Base-by-base conservation (phyloP, 2,888 invertebrate species). In the Deroplatys truncata region DNA sequence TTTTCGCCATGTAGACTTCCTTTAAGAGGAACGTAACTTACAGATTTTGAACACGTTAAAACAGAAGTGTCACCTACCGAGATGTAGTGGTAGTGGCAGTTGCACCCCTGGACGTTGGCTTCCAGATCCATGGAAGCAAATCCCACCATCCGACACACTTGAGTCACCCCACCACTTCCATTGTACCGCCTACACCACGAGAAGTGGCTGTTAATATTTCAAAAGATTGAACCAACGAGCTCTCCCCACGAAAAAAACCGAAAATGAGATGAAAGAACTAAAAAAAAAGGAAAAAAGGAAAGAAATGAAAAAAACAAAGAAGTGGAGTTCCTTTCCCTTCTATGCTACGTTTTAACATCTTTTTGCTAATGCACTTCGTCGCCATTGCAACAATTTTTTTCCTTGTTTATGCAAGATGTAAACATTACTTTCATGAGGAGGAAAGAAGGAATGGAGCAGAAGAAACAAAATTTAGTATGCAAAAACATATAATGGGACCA, bases 181-280 rank as follows among this genome's bases (percentile, higher is more conserved):
- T 72, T 72, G 56, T 72, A 72, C 16, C 56, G 56, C 56, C 56
- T 72, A 5, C 56, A 72, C 56, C 56, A 20, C 31, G 86, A 82
- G 88, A 85, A 88, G 83, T 89, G 35, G 35, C 86, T 90, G 85
- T 90, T 90, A 90, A 90, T 90, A 90, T 90, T 90, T 90, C 90
- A 90, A 84, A 88, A 90, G 90, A 88, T 90, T 89, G 84, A 84
- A 88, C 56, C 72, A 86, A 86, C 49, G n/a, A 43, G 56, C 56
- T 72, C 25, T 25, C 56, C 56, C 56, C 56, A 20, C 56, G 7
- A 56, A 20, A 20, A 56, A 56, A 56, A 56, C 15, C 56, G 56
- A 72, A 72, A 72, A 72, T 72, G 20, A 25, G 56, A 72, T 20
- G 49, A 82, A 85, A 83, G 20, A 84, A 90, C 29, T 43, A 89